Evolutionary conservation across 2,113 vertebrate genomes (phyloP).

Genomic region (Myrmophylax atrothorax): DNA sequence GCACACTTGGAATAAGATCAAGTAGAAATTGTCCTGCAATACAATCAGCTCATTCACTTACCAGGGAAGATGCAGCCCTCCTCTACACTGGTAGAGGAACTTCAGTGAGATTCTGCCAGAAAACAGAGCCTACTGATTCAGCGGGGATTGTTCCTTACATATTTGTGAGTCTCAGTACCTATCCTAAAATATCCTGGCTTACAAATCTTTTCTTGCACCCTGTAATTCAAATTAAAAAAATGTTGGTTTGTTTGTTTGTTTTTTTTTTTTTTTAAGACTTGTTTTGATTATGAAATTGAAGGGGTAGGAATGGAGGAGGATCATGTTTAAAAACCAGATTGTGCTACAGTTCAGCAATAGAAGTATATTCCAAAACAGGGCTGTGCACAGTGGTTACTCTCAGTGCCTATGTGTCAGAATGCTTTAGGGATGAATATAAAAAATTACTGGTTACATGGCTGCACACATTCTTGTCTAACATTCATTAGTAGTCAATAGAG

Average conservation of each 20-base stretch:
- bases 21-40: background rate
- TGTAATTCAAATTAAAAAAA: background rate
- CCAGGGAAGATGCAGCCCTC: background rate
- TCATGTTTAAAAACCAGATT: slow-evolving; percentile 1
- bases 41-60: background rate
- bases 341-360: background rate
- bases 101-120: background rate
- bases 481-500: background rate
- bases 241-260: background rate
- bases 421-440: background rate
- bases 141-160: background rate
- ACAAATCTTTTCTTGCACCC: background rate
- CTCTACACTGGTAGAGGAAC: background rate
- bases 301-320: background rate
- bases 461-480: background rate
- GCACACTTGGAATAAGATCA: background rate
- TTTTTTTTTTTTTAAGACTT: background rate
- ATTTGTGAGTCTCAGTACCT: background rate
- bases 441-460: background rate
- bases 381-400: background rate
- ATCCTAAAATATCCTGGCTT: background rate
- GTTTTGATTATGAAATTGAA: slow-evolving; percentile 28
- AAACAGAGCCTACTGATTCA: background rate
- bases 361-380: slow-evolving; percentile 9
- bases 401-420: background rate